Evolutionary conservation across 1,140 invertebrate genomes (phyloP), one percentile per base, ranked within the genome.

Genomic region (Brachystomella parvula): DNA sequence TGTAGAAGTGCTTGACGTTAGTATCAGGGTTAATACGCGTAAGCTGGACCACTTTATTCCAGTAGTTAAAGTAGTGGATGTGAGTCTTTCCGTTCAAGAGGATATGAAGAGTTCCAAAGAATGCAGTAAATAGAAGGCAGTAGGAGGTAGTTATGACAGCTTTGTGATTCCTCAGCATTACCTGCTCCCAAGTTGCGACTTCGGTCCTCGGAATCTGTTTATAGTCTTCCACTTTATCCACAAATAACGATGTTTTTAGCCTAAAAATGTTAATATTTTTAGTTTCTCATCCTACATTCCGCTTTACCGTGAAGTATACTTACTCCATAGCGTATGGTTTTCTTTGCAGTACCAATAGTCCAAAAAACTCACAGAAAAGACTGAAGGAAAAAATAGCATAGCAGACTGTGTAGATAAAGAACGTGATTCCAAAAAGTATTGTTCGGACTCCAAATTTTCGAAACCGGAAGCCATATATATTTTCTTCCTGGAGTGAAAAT

Each of bases 21-120:
- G 30, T 39, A 29, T 30, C 39, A 3, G 32, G 30, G 30, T 61
- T 29, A 6, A 61, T 61, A 21, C 3, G 26, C 3, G 26, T 59
- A 6, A 29, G 24, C 21, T 61, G 19, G 2, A 61, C 59, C 9
- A 39, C 59, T 61, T 31, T 33, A 15, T 35, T 61, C 59, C 59
- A 61, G 30, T 61, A 61, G 33, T 61, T 61, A 2, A 33, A n/a
- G 59, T 61, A 61, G 32, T 61, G 59, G 19, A 61, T 31, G 26
- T 35, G 30, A 19, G n/a, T 21, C n/a, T 39, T 61, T 33, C 32
- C 32, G 26, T 61, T 3, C 2, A 39, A 26, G 2, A 61, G 28
- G 3, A 39, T 12, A 39, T 61, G 30, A 24, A 35, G 2, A n/a
- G 17, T 39, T 29, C 30, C 30, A 35, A 39, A 2, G 59, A 61